These are phyloP conservation scores for Seira sanloemensis DNA, from an alignment of 2,888 invertebrate genomes.

Conservation along the genomic window DNA sequence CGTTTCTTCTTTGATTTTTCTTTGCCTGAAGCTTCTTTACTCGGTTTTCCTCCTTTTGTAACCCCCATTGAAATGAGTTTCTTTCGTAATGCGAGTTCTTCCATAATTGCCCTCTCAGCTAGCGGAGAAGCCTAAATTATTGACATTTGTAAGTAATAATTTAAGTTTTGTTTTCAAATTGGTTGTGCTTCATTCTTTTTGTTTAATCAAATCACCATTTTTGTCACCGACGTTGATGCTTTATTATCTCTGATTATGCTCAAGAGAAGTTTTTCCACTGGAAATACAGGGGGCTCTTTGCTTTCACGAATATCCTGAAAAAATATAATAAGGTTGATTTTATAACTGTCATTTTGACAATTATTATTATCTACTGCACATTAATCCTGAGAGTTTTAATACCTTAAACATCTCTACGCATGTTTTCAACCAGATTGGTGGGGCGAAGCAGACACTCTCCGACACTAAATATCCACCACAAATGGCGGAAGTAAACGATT, in stretches of 20 bases:
- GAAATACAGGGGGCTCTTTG: constrained; percentile 93
- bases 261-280: constrained; percentile 87
- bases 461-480: constrained; percentile 92
- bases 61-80: constrained; percentile 81
- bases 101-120: constrained; percentile 80
- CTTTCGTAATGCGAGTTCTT: constrained; percentile 82
- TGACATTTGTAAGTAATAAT: neutral
- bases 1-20: constrained; percentile 76
- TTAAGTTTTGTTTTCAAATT: neutral
- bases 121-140: constrained; percentile 79
- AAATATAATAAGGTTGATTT: constrained; percentile 1
- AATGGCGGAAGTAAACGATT: constrained; percentile 91
- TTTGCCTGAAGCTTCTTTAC: constrained; percentile 77
- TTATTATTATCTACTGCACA: neutral
- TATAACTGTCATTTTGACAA: neutral
- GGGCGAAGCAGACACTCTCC: constrained; percentile 94
- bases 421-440: constrained; percentile 85
- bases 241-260: constrained; percentile 84
- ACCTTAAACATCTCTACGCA: constrained; percentile 86
- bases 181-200: too few relatives aligned
- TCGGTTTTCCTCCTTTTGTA: constrained; percentile 78
- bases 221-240: constrained; percentile 81
- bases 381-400: too few relatives aligned
- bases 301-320: constrained; percentile 86
- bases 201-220: too few relatives aligned